phyloP scores from a whole-genome alignment of 35 echinoderm and acorn worm genomes.

The Nesometra sesokonis region DNA sequence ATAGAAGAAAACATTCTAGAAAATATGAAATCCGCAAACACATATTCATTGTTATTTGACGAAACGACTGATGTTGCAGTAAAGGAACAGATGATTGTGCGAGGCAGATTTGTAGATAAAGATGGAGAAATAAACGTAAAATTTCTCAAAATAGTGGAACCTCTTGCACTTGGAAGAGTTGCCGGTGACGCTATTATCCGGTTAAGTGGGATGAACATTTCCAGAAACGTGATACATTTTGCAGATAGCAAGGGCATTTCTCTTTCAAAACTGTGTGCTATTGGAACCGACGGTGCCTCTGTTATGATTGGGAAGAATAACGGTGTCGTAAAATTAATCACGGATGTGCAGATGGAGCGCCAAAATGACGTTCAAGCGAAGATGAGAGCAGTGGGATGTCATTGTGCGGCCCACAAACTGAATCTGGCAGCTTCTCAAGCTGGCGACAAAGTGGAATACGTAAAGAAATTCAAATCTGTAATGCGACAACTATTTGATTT shows the following conservation, averaged over 20 bases:
- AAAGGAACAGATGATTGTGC: slow-evolving; percentile 27
- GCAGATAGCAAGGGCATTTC: background rate
- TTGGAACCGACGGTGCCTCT: slow-evolving; percentile 31
- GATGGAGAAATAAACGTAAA: slow-evolving; percentile 12
- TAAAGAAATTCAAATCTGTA: slow-evolving; percentile 4
- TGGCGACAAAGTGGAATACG: background rate
- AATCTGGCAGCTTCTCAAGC: slow-evolving; percentile 14
- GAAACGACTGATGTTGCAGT: slow-evolving; percentile 26
- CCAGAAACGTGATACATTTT: background rate
- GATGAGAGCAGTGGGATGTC: slow-evolving; percentile 6
- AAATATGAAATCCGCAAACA: slow-evolving; percentile 7
- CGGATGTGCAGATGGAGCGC: background rate
- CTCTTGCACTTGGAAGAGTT: background rate
- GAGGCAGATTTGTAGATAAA: background rate
- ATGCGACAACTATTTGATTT: slow-evolving; percentile 26
- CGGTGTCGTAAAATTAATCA: slow-evolving; percentile 22
- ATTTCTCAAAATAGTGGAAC: slow-evolving; percentile 24
- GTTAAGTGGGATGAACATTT: background rate
- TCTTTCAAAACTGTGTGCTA: background rate
- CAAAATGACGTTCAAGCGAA: background rate
- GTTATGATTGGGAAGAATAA: slow-evolving; percentile 22
- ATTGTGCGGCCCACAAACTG: slow-evolving; percentile 18
- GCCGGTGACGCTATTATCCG: background rate
- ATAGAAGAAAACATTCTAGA: slow-evolving; percentile 11
- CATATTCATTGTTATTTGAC: slow-evolving; percentile 27